Evolutionary conservation across 64 coral and sea anemone species (phyloP).

Genomic region (Anthopleura sola): DNA sequence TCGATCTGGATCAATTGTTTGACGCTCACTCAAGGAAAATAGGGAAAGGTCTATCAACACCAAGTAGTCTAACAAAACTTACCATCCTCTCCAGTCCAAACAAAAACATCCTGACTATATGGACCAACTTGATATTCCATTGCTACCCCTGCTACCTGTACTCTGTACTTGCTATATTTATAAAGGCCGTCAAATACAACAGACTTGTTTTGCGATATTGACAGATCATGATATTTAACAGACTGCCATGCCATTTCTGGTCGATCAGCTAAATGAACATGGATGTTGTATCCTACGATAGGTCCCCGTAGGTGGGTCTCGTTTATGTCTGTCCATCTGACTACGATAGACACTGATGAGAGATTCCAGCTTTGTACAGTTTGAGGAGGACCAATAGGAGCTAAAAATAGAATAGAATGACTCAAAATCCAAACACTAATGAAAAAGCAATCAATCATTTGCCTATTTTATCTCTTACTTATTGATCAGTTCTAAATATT

Average conservation of each 20-base stretch:
- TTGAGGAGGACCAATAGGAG: conserved; percentile 10
- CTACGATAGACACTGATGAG: conserved; percentile 26
- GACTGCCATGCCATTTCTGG: neutral
- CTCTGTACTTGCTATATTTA: conserved; percentile 25
- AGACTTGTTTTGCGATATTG: neutral
- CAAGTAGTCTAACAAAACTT: neutral
- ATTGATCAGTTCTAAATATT: no score
- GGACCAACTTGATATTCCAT: conserved; percentile 7
- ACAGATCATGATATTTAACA: neutral
- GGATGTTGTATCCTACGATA: conserved; percentile 4
- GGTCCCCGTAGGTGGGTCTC: neutral
- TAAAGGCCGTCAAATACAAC: neutral
- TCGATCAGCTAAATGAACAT: neutral
- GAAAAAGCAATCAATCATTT: no score
- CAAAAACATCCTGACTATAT: conserved; percentile 2
- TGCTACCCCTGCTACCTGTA: conserved; percentile 35
- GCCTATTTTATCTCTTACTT: no score
- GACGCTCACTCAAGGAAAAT: no score
- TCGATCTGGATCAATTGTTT: no score
- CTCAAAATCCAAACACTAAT: no score
- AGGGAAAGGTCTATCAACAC: no score
- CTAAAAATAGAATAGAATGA: neutral
- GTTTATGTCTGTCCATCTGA: conserved; percentile 22
- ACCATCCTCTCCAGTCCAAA: conserved; percentile 54
- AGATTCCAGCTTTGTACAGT: conserved; percentile 18